Percentiles rank a stretch among this genome's conserved stretches.
These are phyloP conservation scores for Oryzias sinensis DNA, from an alignment of 2,797 vertebrate species.

Conservation along the genomic window DNA sequence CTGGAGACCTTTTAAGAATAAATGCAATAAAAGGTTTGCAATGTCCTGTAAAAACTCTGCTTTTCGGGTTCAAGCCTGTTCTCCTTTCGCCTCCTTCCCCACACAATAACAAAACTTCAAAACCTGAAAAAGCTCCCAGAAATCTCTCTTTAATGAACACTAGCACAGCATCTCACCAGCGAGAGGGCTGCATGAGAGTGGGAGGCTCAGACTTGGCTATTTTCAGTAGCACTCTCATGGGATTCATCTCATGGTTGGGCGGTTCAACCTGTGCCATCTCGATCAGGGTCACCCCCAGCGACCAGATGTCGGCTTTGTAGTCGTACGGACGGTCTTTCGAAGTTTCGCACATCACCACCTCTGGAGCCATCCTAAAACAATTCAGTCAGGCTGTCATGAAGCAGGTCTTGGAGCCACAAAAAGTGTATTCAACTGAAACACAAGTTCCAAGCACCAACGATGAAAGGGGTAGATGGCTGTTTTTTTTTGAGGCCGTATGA, in stretches of 20 bases:
- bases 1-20: slow-evolving; percentile 82
- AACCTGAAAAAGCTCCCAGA: slow-evolving; percentile 28
- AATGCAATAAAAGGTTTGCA: not conserved
- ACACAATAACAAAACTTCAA: slow-evolving; percentile 15
- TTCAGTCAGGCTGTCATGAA: slow-evolving; percentile 4
- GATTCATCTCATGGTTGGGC: slow-evolving; percentile 98
- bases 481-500: slow-evolving; percentile 44
- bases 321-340: slow-evolving; percentile 98
- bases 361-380: slow-evolving; percentile 93
- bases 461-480: slow-evolving; percentile 28
- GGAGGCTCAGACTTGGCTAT: slow-evolving; percentile 98
- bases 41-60: not conserved
- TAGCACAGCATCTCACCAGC: slow-evolving; percentile 81
- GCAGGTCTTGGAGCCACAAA: not conserved
- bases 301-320: slow-evolving; percentile 99
- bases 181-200: slow-evolving; percentile 90
- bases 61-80: slow-evolving; percentile 4
- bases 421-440: slow-evolving; percentile 3
- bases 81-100: not conserved
- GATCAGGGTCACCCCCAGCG: slow-evolving; percentile 95
- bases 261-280: slow-evolving; percentile 98
- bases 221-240: slow-evolving; percentile 97
- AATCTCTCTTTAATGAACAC: slow-evolving; percentile 35
- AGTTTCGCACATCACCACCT: slow-evolving; percentile 99
- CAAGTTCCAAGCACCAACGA: not conserved